Percentiles rank a stretch among this genome's conserved stretches.
Evolutionary conservation across 2,113 vertebrate genomes (phyloP).

Genomic region (Archocentrus centrarchus): DNA sequence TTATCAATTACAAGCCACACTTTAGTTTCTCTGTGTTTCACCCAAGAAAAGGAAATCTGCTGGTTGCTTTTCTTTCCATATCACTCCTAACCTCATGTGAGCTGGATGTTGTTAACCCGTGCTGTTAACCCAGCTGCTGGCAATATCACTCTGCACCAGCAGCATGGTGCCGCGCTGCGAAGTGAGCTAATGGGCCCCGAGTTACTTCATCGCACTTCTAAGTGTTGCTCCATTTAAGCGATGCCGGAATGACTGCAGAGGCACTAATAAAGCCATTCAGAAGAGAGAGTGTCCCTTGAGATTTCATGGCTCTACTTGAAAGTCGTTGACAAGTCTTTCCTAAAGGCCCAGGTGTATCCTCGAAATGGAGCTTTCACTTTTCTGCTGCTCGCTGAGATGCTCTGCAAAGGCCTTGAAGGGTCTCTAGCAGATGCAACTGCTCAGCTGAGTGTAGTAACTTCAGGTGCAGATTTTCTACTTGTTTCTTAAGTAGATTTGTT

Average conservation of each 20-base stretch:
- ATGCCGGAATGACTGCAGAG: slow-evolving; percentile 75
- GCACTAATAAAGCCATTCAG: slow-evolving; percentile 82
- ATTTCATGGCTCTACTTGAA: slow-evolving; percentile 58
- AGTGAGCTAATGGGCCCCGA: slow-evolving; percentile 80
- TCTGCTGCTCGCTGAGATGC: slow-evolving; percentile 17
- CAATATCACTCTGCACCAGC: slow-evolving; percentile 82
- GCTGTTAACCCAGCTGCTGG: slow-evolving; percentile 79
- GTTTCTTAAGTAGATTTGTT: background rate
- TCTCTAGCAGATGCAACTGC: slow-evolving; percentile 38
- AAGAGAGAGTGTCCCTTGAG: slow-evolving; percentile 58
- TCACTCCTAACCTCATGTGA: slow-evolving; percentile 42
- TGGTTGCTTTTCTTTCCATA: slow-evolving; percentile 39
- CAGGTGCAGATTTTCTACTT: background rate
- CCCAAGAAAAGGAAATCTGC: slow-evolving; percentile 8
- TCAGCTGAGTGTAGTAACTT: background rate
- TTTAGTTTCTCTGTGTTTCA: slow-evolving; percentile 17
- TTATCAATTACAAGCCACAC: slow-evolving; percentile 14
- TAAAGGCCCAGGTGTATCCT: slow-evolving; percentile 74
- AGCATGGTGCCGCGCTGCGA: slow-evolving; percentile 62
- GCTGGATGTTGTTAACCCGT: slow-evolving; percentile 66
- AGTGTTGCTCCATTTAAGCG: slow-evolving; percentile 82
- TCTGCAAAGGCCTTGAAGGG: slow-evolving; percentile 17
- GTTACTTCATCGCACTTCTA: slow-evolving; percentile 84
- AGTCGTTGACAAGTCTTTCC: slow-evolving; percentile 67
- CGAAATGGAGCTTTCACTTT: slow-evolving; percentile 53